Base-by-base conservation (phyloP, 2,113 vertebrate genomes). In the Bos indicus region DNA sequence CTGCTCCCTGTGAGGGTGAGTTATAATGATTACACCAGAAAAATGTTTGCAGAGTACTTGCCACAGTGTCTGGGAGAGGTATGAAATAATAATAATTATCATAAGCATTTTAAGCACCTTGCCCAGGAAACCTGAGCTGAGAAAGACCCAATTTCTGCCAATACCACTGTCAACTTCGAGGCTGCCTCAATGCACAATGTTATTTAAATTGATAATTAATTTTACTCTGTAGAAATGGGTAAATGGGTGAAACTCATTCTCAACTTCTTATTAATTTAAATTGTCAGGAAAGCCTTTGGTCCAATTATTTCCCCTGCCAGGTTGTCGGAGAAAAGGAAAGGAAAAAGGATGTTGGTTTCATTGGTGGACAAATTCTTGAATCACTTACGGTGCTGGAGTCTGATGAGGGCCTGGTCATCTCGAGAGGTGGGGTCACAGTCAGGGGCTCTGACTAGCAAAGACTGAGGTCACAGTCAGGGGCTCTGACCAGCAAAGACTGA, bases 201-300 rank as follows among this genome's bases (percentile, higher is more conserved):
- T 96, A 67, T 91, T 93, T 91, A 87, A 95, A 67, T 74, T 91
- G 86, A 52, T 40, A 46, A 94, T 92, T 51, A 74, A 74, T 36
- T 86, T 67, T 62, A 80, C 59, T 89, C 26, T 81, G 82, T 95
- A 96, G 56, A 90, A 93, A 54, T 36, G 48, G 52, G 46, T 83
- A 57, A 82, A 60, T 36, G 51, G 30, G 64, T 48, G 77, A 83
- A 82, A 43, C 25, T 26, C 48, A 87, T 64, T 90, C 51, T 94
- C 21, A 91, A 52, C 17, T 87, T 54, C n/a, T 21, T 82, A 78
- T 48, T 85, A 14, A 52, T 85, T 93, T 91, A 91, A 88, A 56
- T 77, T 78, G 13, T 36, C 57, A 74, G 17, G 48, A 8, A 78
- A 60, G 15, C 4, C 40, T 91, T 83, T 90, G n/a, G 51, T 77